Base-by-base conservation (phyloP, 1,140 invertebrate genomes). In the Calephelis virginiensis region DNA sequence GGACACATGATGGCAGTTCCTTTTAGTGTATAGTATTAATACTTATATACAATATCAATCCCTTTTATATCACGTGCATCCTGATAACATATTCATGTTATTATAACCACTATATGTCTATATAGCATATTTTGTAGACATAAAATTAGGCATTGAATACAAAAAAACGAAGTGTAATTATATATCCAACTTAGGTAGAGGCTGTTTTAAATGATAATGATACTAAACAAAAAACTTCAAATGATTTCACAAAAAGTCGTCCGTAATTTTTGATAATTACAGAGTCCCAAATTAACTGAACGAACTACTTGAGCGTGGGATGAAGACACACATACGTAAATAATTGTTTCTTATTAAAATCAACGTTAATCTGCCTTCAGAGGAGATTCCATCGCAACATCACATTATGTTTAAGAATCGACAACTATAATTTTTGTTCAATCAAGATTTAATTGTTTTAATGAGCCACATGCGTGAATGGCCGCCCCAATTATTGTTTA, bases 361-460 rank as follows among this genome's bases (percentile, higher is more conserved):
- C 80, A 77, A 85, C 80, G 86, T 86, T 91, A 89, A 91, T 89
- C 86, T 89, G 84, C 40, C 85, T 88, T 84, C 82, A 80, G 81
- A 85, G 82, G 82, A 80, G 82, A 86, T 81, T 88, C 82, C 85
- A 70, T 72, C 70, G 80, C 75, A 79, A 75, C 81, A 86, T 83
- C 85, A 82, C 78, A 91, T 89, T 87, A 91, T 88, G 85, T 85
- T 87, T 85, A 85, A 86, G 79, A 90, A 89, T 91, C 89, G 89
- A 91, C 89, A 91, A 86, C 89, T 90, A 91, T 91, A 91, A 91
- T 91, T 91, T 91, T 78, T 86, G 89, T 91, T 91, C 89, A 90
- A 91, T 91, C 89, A 91, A 91, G 89, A 91, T 91, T 90, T 91
- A 91, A 91, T 91, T 91, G 89, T 91, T 91, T 91, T 91, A 91